Evolutionary conservation across 2,888 invertebrate genomes (phyloP).

Genomic region (Aelia acuminata): DNA sequence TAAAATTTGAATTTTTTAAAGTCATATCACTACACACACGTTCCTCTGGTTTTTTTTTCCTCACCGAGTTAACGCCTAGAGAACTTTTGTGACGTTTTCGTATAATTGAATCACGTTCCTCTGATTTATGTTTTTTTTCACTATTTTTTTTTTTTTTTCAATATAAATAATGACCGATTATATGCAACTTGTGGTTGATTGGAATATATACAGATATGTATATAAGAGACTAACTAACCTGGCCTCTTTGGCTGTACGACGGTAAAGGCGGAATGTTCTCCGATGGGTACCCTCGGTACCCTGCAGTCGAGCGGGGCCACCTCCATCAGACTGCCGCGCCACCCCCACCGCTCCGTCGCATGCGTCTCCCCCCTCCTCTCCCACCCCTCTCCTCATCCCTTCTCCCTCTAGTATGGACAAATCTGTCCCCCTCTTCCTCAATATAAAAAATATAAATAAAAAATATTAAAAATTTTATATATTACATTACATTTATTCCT

Average conservation of each 20-base stretch:
- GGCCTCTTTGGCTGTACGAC: conserved; percentile 75
- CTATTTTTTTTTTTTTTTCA: too few relatives aligned
- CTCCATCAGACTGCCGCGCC: conserved; percentile 61
- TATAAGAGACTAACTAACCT: conserved; percentile 67
- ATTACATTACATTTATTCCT: too few relatives aligned
- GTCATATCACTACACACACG: not conserved
- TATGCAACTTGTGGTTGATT: too few relatives aligned
- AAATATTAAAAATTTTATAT: not conserved
- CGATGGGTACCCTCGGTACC: conserved; percentile 67
- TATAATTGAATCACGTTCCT: too few relatives aligned
- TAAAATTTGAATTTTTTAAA: not conserved
- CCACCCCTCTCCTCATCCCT: not conserved
- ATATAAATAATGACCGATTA: too few relatives aligned
- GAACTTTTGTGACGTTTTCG: not conserved
- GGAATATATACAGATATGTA: not conserved
- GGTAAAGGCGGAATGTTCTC: conserved; percentile 74
- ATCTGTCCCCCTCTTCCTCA: not conserved
- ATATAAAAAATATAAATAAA: not conserved
- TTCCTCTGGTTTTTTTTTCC: not conserved
- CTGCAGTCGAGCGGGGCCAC: conserved; percentile 79
- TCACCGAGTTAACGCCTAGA: not conserved
- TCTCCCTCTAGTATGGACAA: not conserved
- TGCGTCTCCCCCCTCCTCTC: conserved; percentile 22
- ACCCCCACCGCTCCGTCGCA: conserved; percentile 57
- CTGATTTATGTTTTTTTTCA: too few relatives aligned